Evolutionary conservation across 2,113 vertebrate species (phyloP), one percentile per base, ranked within the genome.

Genomic region (Erythrolamprus reginae): DNA sequence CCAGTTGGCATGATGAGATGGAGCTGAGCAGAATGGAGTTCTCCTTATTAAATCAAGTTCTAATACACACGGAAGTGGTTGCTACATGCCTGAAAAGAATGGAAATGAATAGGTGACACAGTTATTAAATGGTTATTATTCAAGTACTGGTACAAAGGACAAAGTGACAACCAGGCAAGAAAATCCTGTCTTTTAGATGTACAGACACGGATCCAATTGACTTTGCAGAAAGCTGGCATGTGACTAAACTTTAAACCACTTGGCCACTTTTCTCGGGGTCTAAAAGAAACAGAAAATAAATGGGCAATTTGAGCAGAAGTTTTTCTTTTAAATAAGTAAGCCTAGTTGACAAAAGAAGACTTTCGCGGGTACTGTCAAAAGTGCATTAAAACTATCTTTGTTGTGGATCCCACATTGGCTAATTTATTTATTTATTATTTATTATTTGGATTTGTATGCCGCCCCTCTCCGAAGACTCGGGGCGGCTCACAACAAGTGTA

Each of bases 61-160:
- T 88, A 83, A 92, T 86, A 53, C 28, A 90, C 33, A 70, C 8
- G 21, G 48, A 92, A 53, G 48, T 70, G 89, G 52, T 83, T 53
- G 70, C 47, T 92, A 90, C 86, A 88, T 90, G 85, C 85, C 77
- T 89, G 89, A 55, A 86, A 70, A 89, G 51, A 47, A 61, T 84
- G 82, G 51, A 90, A 84, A 90, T 87, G 84, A 84, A 90, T 58
- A 50, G n/a, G 84, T 86, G 47, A 86, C 38, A 28, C 56, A 48
- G 24, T 92, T 90, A 65, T 84, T 52, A 90, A 52, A 50, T 84
- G 82, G 38, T 92, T 90, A 84, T 90, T 92, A 90, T 87, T 92
- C 88, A 92, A 61, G 53, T 38, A 47, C 85, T 87, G 47, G 47
- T 24, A 51, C 53, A 61, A 89, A 89, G 84, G 24, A 61, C n/a